Base-by-base conservation (phyloP, 2,888 invertebrate species). In the Thera britannica region DNA sequence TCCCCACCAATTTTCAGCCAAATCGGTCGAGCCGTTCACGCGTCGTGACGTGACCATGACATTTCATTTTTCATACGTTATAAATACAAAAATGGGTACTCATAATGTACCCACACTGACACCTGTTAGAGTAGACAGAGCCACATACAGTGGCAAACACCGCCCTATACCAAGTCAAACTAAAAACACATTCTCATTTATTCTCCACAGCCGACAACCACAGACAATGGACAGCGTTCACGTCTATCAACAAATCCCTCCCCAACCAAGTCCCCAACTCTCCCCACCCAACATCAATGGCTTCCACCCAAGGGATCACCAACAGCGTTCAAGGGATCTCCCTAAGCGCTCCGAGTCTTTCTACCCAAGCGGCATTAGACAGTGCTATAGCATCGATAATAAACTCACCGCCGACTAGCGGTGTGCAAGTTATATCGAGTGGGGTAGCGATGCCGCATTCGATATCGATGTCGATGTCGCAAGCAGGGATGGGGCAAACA, bases 321-420 rank as follows among this genome's bases (percentile, higher is more conserved):
- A 91, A 83, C 78, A 92, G 92, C 77, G 92, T 92, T 3, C 93
- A 93, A 70, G 92, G 92, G 12, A 93, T 93, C 23, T 89, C 92
- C 0, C 82, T 92, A 0, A 80, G 84, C 74, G 81, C 90, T 3
- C 88, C 90, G 2, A 90, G 86, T 62, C 52, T 89, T 5, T 72
- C 82, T 52, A 84, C 90, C 0, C 93, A 93, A 67, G 86, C 89
- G 0, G 90, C 92, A 0, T 57, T 93, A 0, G 92, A 93, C 68
- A 92, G 82, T 70, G 92, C 92, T 1, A 92, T 93, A 62, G 93
- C 93, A 0, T 90, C 91, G 1, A 88, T 93, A 23, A 90, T 93
- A 78, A 87, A 87, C 75, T 90, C 90, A n/a, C 92, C 92, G 0
- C 84, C 88, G 0, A 76, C 85, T 3, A 82, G 84, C 49, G 86